A percentile compares a stretch with the other conserved stretches of the same genome.
Conservation (phyloP, 2,888 invertebrate genomes). For the Beris morrisii region DNA sequence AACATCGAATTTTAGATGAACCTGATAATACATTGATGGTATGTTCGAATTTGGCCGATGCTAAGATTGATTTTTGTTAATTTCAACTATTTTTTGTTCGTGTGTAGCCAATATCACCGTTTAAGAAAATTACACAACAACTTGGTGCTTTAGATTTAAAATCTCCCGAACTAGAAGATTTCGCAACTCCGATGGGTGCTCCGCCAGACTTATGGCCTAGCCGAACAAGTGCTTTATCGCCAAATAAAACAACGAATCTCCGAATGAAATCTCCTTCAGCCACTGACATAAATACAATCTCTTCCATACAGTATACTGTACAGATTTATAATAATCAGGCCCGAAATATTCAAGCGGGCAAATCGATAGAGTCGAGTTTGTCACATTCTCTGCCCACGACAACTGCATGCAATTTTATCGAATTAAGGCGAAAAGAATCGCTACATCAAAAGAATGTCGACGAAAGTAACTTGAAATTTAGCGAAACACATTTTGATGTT, state of each 20-base stretch:
- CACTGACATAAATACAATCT: constrained; percentile 53
- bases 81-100: not conserved
- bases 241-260: constrained; percentile 39
- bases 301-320: constrained; percentile 51
- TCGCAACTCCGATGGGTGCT: constrained; percentile 68
- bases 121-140: constrained; percentile 77
- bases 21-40: constrained; percentile 56
- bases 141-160: constrained; percentile 69
- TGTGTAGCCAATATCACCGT: constrained; percentile 67
- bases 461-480: constrained; percentile 40
- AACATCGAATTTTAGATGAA: constrained; percentile 61
- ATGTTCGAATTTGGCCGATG: not conserved
- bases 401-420: constrained; percentile 21
- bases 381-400: constrained; percentile 48
- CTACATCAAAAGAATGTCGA: constrained; percentile 21
- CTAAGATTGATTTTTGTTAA: not conserved
- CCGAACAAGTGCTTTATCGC: constrained; percentile 35
- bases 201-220: constrained; percentile 67
- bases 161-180: constrained; percentile 73
- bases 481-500: constrained; percentile 45
- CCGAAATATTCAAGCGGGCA: constrained; percentile 21
- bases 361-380: constrained; percentile 5
- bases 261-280: constrained; percentile 45
- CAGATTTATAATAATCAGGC: constrained; percentile 52
- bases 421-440: not conserved